These are phyloP conservation scores for Taenioides sp. DNA, from an alignment of 2,797 vertebrate genomes.

Conservation along the genomic window DNA sequence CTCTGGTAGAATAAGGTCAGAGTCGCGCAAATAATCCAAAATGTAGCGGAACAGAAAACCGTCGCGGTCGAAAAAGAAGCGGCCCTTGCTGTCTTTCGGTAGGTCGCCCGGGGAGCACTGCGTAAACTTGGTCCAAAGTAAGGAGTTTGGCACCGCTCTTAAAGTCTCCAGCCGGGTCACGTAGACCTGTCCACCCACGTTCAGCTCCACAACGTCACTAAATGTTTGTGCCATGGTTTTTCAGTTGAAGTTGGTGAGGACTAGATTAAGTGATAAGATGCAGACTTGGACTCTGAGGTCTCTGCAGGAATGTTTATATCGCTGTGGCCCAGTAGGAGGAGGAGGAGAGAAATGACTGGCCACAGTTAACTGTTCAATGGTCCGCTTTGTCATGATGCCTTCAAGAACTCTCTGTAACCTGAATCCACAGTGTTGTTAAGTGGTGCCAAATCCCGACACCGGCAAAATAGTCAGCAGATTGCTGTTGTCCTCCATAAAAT, in stretches of 20 bases:
- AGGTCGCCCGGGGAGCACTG: slow-evolving; percentile 72
- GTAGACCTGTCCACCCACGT: slow-evolving; percentile 93
- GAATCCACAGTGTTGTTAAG: no score
- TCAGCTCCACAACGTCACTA: slow-evolving; percentile 90
- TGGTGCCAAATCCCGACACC: no score
- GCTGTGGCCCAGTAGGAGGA: slow-evolving; percentile 60
- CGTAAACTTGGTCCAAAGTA: slow-evolving; percentile 87
- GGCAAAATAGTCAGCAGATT: no score
- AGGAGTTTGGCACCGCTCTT: slow-evolving; percentile 81
- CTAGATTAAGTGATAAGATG: background rate
- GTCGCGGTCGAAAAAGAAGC: slow-evolving; percentile 93
- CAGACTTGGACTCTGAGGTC: slow-evolving; percentile 13
- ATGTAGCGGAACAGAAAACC: slow-evolving; percentile 93
- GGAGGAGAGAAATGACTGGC: slow-evolving; percentile 51
- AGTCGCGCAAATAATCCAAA: slow-evolving; percentile 89
- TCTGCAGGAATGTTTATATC: slow-evolving; percentile 54
- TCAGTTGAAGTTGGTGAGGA: background rate
- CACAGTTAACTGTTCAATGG: slow-evolving; percentile 59
- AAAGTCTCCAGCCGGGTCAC: slow-evolving; percentile 89
- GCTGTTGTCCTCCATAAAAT: no score
- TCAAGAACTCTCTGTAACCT: background rate
- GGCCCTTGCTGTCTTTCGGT: slow-evolving; percentile 87
- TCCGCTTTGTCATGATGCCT: slow-evolving; percentile 13
- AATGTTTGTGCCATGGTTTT: slow-evolving; percentile 70
- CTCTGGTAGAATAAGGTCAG: slow-evolving; percentile 86